These are phyloP conservation scores for Hippocampus comes DNA, from an alignment of 2,113 vertebrate species.

Conservation along the genomic window DNA sequence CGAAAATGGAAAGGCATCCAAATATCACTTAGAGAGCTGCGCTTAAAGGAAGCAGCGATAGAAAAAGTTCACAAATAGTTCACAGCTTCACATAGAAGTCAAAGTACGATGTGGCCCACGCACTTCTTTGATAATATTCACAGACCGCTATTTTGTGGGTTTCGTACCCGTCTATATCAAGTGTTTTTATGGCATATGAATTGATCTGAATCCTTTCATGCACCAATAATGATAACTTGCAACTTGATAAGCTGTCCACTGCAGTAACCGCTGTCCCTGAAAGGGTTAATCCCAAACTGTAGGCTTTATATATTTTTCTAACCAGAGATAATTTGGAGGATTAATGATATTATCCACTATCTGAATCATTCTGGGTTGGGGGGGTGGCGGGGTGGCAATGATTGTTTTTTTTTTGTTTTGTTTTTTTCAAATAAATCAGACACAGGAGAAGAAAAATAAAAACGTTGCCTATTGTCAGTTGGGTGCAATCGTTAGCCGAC, in stretches of 20 bases:
- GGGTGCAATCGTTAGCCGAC: no score
- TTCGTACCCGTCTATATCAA: neutral
- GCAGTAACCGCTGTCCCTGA: no score
- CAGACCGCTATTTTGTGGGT: neutral
- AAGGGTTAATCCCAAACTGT: no score
- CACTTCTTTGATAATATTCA: neutral
- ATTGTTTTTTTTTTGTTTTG: no score
- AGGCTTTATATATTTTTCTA: neutral
- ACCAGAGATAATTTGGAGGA: neutral
- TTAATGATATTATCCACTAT: neutral
- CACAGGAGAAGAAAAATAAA: no score
- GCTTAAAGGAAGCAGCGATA: neutral
- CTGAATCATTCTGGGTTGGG: neutral
- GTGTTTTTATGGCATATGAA: neutral
- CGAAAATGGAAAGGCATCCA: neutral
- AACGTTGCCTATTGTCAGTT: no score
- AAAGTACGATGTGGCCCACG: neutral
- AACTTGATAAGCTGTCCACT: no score
- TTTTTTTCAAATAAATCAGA: no score
- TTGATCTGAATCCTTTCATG: no score
- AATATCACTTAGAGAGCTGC: neutral
- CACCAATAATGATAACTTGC: no score
- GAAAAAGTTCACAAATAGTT: neutral
- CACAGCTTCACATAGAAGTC: neutral
- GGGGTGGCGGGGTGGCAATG: no score